These are phyloP conservation scores for Henricia sp. DNA, from an alignment of 53 echinoderm and acorn worm genomes.

Conservation along the genomic window DNA sequence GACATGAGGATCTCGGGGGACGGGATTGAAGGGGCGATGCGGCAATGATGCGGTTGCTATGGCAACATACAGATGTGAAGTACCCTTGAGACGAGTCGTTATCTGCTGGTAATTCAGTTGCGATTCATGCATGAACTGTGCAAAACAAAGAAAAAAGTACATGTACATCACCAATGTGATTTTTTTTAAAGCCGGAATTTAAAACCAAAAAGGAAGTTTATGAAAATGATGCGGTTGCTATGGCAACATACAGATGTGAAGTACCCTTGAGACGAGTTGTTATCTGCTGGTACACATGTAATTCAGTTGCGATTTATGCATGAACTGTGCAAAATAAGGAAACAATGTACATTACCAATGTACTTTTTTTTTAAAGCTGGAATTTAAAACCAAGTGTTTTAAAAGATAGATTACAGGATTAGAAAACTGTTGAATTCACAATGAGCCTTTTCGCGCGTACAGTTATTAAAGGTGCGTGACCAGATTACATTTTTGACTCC, in stretches of 20 bases:
- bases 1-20: too few species aligned
- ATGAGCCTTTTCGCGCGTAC: too few species aligned
- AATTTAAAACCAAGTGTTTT: background rate
- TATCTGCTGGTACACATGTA: background rate
- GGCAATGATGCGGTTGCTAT: slow-evolving; percentile 30
- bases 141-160: background rate
- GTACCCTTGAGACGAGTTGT: background rate
- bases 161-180: background rate
- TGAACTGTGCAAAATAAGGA: background rate
- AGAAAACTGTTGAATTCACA: too few species aligned
- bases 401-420: too few species aligned
- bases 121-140: background rate
- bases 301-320: background rate
- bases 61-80: slow-evolving; percentile 30
- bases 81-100: background rate
- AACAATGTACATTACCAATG: background rate
- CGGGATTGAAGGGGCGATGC: background rate
- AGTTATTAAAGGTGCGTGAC: too few species aligned
- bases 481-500: too few species aligned
- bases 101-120: background rate
- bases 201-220: background rate
- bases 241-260: slow-evolving; percentile 32
- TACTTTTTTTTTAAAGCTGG: background rate
- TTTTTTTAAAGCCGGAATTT: background rate
- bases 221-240: slow-evolving; percentile 21